A percentile compares a stretch with the other conserved stretches of the same genome.
Evolutionary conservation across 2,113 vertebrate species (phyloP).

Genomic region (Gulo gulo): DNA sequence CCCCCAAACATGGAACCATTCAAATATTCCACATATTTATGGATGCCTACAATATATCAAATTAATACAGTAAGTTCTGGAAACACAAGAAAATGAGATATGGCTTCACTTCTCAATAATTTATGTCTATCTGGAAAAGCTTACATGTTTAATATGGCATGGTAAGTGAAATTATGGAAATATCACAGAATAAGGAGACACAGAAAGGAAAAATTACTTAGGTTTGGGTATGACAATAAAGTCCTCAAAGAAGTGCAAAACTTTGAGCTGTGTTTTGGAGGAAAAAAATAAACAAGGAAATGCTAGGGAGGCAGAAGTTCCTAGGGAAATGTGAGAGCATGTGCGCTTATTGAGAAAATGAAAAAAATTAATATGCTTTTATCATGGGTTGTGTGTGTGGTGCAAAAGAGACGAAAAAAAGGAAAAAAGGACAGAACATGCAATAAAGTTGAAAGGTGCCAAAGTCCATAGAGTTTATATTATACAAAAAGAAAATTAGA

Average conservation of each 20-base stretch:
- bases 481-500: background rate
- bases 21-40: background rate
- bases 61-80: background rate
- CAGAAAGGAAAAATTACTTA: background rate
- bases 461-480: background rate
- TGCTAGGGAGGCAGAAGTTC: background rate
- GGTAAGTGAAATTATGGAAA: background rate
- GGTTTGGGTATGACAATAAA: background rate
- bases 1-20: background rate
- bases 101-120: background rate
- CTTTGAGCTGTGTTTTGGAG: background rate
- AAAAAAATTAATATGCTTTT: background rate
- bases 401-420: background rate
- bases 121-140: background rate
- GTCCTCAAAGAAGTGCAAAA: background rate
- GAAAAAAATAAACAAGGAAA: background rate
- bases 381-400: background rate
- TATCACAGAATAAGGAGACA: background rate
- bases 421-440: background rate
- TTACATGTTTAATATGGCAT: background rate
- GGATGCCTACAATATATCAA: background rate
- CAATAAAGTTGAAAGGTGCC: background rate
- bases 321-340: background rate
- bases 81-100: background rate
- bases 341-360: background rate